phyloP scores from a whole-genome alignment of 1,140 invertebrate species.

The Pectinophora gossypiella region DNA sequence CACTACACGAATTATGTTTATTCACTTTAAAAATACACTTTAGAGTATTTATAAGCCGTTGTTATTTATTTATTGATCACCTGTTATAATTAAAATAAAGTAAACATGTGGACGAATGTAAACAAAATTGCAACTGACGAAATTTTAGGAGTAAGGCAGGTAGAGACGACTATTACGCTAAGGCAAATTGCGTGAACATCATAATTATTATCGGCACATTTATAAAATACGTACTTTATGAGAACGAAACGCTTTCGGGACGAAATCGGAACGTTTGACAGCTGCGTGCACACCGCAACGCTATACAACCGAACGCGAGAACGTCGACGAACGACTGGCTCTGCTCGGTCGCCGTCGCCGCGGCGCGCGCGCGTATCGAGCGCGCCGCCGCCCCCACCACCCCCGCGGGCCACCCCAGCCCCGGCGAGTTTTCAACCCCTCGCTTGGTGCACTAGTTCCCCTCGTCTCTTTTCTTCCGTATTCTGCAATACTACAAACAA shows the following conservation, averaged over 20 bases:
- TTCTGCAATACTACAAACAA: constrained; percentile 3
- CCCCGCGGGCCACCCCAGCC: constrained; percentile 40
- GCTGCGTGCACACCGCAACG: constrained; percentile 30
- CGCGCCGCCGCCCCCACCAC: constrained; percentile 46
- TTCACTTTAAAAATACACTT: neutral
- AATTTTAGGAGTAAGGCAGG: neutral
- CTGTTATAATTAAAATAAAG: neutral
- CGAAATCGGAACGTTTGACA: constrained; percentile 57
- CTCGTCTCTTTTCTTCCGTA: constrained; percentile 20
- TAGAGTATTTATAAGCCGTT: neutral
- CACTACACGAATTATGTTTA: neutral
- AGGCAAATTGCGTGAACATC: too few species aligned
- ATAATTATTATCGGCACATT: neutral
- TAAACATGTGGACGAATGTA: constrained; percentile 42
- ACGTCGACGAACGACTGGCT: constrained; percentile 58
- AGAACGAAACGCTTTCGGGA: constrained; percentile 32
- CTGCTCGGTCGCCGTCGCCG: constrained; percentile 20
- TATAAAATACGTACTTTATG: constrained; percentile 51
- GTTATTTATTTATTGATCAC: neutral
- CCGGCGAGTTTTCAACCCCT: constrained; percentile 35
- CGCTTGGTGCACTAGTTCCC: constrained; percentile 34
- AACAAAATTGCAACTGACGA: constrained; percentile 20
- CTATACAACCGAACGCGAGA: constrained; percentile 36
- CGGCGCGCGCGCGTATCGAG: constrained; percentile 69
- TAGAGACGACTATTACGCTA: too few species aligned